Conservation (phyloP, 2,888 invertebrate species). For the Uloborus plumipes region DNA sequence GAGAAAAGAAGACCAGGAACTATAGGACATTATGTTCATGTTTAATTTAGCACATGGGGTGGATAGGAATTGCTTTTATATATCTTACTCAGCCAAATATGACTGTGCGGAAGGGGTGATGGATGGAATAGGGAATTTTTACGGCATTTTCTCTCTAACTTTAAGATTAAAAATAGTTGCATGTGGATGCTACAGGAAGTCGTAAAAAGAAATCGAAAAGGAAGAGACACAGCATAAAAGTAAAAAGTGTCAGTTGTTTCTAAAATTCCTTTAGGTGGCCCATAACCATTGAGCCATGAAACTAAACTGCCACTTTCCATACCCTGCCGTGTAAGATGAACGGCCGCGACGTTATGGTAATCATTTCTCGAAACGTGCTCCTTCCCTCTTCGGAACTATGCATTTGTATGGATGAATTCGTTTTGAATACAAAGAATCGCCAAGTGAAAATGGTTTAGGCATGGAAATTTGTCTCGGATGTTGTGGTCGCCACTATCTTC, state of each 20-base stretch:
- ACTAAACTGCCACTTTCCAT: constrained; percentile 45
- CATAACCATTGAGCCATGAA: constrained; percentile 39
- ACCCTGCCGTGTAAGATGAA: constrained; percentile 27
- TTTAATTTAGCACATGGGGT: constrained; percentile 22
- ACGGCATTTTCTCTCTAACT: constrained; percentile 17
- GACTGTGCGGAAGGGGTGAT: constrained; percentile 15
- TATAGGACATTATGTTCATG: constrained; percentile 6
- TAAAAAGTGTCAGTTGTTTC: constrained; percentile 33
- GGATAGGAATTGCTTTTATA: constrained; percentile 6
- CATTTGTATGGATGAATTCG: constrained; percentile 36
- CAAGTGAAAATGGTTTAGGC: constrained; percentile 50
- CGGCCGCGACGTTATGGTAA: constrained; percentile 27
- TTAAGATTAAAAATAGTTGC: constrained; percentile 49
- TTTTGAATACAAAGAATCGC: constrained; percentile 43
- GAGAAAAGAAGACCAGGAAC: background rate
- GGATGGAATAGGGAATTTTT: constrained; percentile 33
- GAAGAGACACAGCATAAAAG: background rate
- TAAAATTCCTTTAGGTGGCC: constrained; percentile 33
- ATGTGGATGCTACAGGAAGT: background rate
- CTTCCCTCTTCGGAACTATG: constrained; percentile 23
- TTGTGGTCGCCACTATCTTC: constrained; percentile 9
- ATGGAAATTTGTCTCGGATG: constrained; percentile 36
- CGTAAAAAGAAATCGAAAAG: constrained; percentile 4
- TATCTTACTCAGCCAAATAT: background rate
- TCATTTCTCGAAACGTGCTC: constrained; percentile 51